Conservation (phyloP, 2,888 invertebrate genomes). For the Emmelina monodactyla region DNA sequence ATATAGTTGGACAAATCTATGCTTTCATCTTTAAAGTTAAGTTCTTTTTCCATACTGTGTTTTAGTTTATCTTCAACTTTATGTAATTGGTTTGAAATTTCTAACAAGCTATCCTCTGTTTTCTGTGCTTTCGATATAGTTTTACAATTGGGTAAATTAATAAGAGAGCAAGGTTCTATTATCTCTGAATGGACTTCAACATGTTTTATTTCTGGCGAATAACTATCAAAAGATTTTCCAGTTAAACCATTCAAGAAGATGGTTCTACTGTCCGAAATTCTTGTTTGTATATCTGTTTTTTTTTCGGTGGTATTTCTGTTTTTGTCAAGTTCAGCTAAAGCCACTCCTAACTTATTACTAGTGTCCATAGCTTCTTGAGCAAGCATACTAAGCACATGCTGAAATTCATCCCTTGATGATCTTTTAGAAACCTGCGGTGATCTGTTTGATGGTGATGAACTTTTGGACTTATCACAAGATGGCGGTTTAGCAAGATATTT, state of each 20-base stretch:
- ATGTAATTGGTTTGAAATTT: constrained; percentile 54
- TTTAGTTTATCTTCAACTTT: constrained; percentile 59
- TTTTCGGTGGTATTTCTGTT: constrained; percentile 49
- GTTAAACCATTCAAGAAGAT: constrained; percentile 57
- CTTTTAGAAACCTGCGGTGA: constrained; percentile 59
- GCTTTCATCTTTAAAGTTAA: constrained; percentile 45
- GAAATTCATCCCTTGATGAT: constrained; percentile 64
- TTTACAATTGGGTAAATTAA: no score
- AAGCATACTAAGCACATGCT: constrained; percentile 76
- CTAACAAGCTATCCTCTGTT: constrained; percentile 58
- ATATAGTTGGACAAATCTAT: constrained; percentile 31
- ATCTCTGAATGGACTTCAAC: constrained; percentile 31
- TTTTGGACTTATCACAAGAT: constrained; percentile 61
- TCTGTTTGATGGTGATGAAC: constrained; percentile 64
- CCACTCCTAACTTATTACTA: constrained; percentile 73
- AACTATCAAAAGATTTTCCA: constrained; percentile 29
- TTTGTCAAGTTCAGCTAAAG: constrained; percentile 67
- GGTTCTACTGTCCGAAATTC: constrained; percentile 57
- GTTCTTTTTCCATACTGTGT: constrained; percentile 51
- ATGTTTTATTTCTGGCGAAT: constrained; percentile 29
- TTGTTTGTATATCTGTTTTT: constrained; percentile 48
- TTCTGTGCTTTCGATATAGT: constrained; percentile 40
- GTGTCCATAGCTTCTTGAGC: constrained; percentile 80
- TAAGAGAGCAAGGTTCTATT: no score
- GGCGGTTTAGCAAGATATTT: constrained; percentile 55